Evolutionary conservation across 1,140 invertebrate genomes (phyloP).

Genomic region (Papilio xuthus): DNA sequence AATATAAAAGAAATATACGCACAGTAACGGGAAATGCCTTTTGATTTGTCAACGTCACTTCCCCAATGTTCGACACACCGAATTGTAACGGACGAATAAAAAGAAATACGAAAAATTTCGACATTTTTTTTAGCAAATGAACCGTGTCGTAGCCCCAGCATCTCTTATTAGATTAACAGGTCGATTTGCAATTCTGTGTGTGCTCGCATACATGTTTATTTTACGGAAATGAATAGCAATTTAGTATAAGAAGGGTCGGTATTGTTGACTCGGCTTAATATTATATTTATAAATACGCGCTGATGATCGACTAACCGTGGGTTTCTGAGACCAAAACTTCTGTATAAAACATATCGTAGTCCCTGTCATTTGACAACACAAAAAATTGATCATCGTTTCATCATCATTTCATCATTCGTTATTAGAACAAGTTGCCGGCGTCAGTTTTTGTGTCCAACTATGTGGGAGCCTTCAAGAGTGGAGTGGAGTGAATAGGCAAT

Average conservation of each 20-base stretch:
- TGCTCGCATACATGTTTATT: conserved; percentile 76
- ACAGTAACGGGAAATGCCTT: conserved; percentile 69
- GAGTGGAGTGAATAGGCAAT: too few relatives aligned
- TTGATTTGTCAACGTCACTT: conserved; percentile 78
- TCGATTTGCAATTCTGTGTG: conserved; percentile 78
- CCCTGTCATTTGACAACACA: too few relatives aligned
- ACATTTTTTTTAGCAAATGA: conserved; percentile 78
- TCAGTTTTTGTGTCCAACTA: too few relatives aligned
- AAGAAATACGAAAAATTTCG: conserved; percentile 61
- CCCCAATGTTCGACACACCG: conserved; percentile 51
- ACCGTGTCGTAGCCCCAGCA: conserved; percentile 64
- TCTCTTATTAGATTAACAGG: conserved; percentile 79
- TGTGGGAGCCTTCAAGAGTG: too few relatives aligned
- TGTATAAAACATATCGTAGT: too few relatives aligned
- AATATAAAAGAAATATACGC: conserved; percentile 69
- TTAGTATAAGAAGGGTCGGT: conserved; percentile 55
- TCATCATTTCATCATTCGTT: too few relatives aligned
- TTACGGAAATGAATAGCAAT: conserved; percentile 79
- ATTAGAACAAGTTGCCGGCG: too few relatives aligned
- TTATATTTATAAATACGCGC: conserved; percentile 48
- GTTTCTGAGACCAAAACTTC: too few relatives aligned
- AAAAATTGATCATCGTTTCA: too few relatives aligned
- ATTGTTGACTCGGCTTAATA: conserved; percentile 72
- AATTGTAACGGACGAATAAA: conserved; percentile 49
- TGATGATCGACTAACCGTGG: conserved; percentile 6